These are phyloP conservation scores for Pseudonaja textilis DNA, from an alignment of 2,113 vertebrate genomes.

Conservation along the genomic window DNA sequence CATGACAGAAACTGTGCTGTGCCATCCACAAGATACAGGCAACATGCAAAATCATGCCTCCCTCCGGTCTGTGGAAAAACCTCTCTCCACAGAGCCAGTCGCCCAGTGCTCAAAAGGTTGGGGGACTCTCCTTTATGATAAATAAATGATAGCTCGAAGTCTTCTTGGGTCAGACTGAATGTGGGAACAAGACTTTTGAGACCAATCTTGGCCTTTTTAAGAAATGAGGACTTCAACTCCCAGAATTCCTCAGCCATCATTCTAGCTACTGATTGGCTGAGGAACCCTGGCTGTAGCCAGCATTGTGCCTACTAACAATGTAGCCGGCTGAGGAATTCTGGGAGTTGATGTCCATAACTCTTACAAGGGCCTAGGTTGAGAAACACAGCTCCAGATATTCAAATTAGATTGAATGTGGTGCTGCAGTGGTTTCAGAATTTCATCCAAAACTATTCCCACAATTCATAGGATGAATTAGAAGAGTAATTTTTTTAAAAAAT, in stretches of 20 bases:
- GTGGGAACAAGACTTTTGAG: neutral
- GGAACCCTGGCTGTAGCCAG: neutral
- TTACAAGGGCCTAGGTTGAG: neutral
- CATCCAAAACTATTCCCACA: neutral
- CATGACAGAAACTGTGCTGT: too few species aligned
- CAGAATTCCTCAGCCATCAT: neutral
- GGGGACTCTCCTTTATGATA: neutral
- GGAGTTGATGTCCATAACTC: neutral
- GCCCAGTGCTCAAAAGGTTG: too few species aligned
- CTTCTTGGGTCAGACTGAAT: neutral
- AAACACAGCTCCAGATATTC: neutral
- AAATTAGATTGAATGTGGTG: neutral
- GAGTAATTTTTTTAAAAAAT: neutral
- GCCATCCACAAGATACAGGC: too few species aligned
- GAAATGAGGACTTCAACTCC: neutral
- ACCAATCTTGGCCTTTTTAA: neutral
- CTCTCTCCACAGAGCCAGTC: too few species aligned
- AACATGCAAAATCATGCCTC: too few species aligned
- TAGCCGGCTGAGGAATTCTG: neutral
- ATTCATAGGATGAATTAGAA: neutral
- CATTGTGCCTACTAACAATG: too few species aligned
- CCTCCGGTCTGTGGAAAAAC: too few species aligned
- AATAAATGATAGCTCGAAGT: neutral
- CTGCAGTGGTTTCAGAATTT: neutral
- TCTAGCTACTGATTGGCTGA: neutral